These are phyloP conservation scores for Cydia amplana DNA, from an alignment of 1,140 invertebrate species.

Conservation along the genomic window DNA sequence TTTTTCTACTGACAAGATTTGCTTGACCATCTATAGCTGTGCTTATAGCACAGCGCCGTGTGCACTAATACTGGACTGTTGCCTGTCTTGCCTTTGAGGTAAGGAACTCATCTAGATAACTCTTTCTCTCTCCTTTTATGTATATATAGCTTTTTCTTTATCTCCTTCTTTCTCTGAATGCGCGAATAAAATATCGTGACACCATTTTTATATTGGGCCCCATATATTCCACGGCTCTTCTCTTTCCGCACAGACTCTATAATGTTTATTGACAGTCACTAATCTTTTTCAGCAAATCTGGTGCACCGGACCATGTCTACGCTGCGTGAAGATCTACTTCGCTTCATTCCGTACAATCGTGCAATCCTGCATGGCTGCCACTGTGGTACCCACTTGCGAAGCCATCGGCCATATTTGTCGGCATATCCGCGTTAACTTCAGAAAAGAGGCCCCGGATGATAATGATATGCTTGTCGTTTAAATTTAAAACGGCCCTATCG, in stretches of 20 bases:
- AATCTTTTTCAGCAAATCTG: conserved; percentile 84
- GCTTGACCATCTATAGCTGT: too few species aligned
- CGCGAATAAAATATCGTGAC: too few species aligned
- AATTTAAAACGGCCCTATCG: neutral
- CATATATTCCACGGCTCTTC: too few species aligned
- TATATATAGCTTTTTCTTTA: too few species aligned
- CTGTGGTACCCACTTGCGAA: conserved; percentile 82
- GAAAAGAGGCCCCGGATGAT: conserved; percentile 70
- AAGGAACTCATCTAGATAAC: neutral
- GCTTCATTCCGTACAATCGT: conserved; percentile 81
- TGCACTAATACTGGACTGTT: conserved; percentile 85
- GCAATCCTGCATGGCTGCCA: conserved; percentile 81
- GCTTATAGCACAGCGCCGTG: conserved; percentile 83
- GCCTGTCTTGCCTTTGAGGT: conserved; percentile 78
- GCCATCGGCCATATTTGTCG: conserved; percentile 83
- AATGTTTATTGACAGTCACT: too few species aligned
- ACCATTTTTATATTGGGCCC: too few species aligned
- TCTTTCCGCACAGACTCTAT: too few species aligned
- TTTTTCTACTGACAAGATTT: too few species aligned
- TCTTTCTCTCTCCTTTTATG: too few species aligned
- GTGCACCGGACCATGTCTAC: conserved; percentile 84
- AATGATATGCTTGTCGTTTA: conserved; percentile 79
- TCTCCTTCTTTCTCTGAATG: too few species aligned
- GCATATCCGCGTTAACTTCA: conserved; percentile 82
- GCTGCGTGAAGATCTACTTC: conserved; percentile 85